phyloP scores from a whole-genome alignment of 2,888 invertebrate genomes.

The Drosophila multiciliata region DNA sequence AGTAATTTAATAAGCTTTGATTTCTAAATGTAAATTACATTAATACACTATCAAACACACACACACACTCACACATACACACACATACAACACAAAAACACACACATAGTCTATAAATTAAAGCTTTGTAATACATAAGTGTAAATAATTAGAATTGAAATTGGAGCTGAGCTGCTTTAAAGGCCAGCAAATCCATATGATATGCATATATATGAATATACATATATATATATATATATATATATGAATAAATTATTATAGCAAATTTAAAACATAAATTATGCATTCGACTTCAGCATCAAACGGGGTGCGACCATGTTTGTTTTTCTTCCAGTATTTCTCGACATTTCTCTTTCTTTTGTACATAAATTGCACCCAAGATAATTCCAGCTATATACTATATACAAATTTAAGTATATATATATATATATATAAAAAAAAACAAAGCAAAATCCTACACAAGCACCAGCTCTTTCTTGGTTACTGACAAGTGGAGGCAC shows the following conservation, averaged over 20 bases:
- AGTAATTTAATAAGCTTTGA: slow-evolving; percentile 49
- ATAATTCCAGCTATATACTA: slow-evolving; percentile 29
- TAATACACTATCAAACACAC: slow-evolving; percentile 29
- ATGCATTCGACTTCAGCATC: slow-evolving; percentile 15
- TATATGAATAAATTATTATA: slow-evolving; percentile 16
- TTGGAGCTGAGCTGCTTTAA: slow-evolving; percentile 32
- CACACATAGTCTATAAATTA: slow-evolving; percentile 16
- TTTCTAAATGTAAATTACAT: slow-evolving; percentile 62
- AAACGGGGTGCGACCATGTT: slow-evolving; percentile 36
- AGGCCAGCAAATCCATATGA: slow-evolving; percentile 16
- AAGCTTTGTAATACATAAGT: slow-evolving; percentile 59
- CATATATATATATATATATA: slow-evolving; percentile 4
- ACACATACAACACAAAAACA: neutral
- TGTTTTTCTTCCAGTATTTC: slow-evolving; percentile 36
- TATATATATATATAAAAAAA: slow-evolving; percentile 17
- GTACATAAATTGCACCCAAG: slow-evolving; percentile 52
- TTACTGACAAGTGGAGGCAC: slow-evolving; percentile 50
- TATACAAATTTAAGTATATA: neutral
- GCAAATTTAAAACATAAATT: slow-evolving; percentile 31
- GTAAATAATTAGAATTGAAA: slow-evolving; percentile 48
- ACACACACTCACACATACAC: slow-evolving; percentile 11
- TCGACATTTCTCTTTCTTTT: slow-evolving; percentile 40
- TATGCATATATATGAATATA: slow-evolving; percentile 1
- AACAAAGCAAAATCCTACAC: slow-evolving; percentile 50
- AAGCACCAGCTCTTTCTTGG: slow-evolving; percentile 48